A percentile compares a stretch with the other conserved stretches of the same genome.
These are phyloP conservation scores for Numenius phaeopus DNA, from an alignment of 2,797 vertebrate species.

Conservation along the genomic window DNA sequence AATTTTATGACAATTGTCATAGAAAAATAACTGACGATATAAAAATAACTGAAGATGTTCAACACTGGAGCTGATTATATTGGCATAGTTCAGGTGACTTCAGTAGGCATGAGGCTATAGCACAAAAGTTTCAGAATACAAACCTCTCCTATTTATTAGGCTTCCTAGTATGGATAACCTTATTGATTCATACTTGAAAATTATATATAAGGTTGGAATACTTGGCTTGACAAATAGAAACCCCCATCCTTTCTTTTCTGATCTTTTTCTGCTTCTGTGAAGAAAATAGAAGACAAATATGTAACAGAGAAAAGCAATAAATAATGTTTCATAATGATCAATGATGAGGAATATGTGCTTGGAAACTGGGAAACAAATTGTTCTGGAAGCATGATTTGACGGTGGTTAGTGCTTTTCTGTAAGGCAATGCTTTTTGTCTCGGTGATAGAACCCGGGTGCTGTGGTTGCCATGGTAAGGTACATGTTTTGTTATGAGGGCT, in stretches of 20 bases:
- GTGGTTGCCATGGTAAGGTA: conserved; percentile 33
- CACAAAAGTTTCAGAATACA: neutral
- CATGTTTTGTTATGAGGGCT: conserved; percentile 1
- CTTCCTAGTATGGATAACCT: neutral
- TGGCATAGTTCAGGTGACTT: neutral
- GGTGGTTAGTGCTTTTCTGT: neutral
- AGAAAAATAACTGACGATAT: neutral
- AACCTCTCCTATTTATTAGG: neutral
- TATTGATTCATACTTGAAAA: neutral
- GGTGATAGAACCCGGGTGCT: neutral
- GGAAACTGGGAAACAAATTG: conserved; percentile 18
- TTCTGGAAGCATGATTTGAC: neutral
- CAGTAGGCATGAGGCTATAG: neutral
- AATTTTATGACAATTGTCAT: neutral
- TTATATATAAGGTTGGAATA: neutral
- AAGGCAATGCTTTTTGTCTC: neutral
- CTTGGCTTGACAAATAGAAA: neutral
- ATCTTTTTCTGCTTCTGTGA: neutral
- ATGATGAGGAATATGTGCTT: neutral
- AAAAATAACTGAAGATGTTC: neutral
- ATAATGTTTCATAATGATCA: neutral
- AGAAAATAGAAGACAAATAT: neutral
- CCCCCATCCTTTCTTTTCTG: neutral
- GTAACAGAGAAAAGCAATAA: neutral
- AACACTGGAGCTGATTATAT: neutral